Percentiles rank a stretch among this genome's conserved stretches.
phyloP scores from a whole-genome alignment of 2,797 vertebrate species.

The Xenentodon cancila region DNA sequence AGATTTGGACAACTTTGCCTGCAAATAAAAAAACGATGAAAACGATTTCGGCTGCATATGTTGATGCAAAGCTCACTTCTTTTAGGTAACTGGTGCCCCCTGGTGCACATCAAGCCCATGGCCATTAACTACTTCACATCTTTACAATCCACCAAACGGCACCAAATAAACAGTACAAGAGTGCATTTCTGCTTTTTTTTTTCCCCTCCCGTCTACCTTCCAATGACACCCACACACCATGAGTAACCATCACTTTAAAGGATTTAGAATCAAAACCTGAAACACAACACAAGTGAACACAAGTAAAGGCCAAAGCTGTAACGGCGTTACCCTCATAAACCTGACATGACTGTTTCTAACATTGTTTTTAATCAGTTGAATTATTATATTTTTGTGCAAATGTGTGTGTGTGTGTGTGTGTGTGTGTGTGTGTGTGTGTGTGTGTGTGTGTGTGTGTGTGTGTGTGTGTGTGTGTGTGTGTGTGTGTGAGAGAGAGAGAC shows the following conservation, averaged over 20 bases:
- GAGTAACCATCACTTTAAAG: conserved; percentile 51
- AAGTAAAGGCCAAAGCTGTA: conserved; percentile 50
- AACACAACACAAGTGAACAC: conserved; percentile 61
- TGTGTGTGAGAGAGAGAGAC: too few relatives aligned
- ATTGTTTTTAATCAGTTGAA: conserved; percentile 8
- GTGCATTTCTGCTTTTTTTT: conserved; percentile 43
- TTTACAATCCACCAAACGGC: conserved; percentile 70
- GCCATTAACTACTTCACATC: conserved; percentile 60
- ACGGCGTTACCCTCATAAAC: conserved; percentile 46
- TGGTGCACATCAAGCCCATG: conserved; percentile 59
- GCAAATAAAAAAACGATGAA: conserved; percentile 23
- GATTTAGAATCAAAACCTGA: conserved; percentile 48
- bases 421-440: too few relatives aligned
- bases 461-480: background rate
- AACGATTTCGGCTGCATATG: conserved; percentile 21
- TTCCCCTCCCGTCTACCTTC: conserved; percentile 30
- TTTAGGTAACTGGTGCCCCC: conserved; percentile 56
- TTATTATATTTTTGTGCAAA: conserved; percentile 13
- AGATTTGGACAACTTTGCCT: conserved; percentile 23
- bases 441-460: conserved; percentile 1
- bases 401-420: conserved; percentile 17
- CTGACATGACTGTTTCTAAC: conserved; percentile 44
- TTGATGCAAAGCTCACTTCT: conserved; percentile 45
- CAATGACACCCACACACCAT: conserved; percentile 54
- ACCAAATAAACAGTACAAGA: conserved; percentile 65